Conservation (phyloP, 2,888 invertebrate species). For the Leucozona laternaria region DNA sequence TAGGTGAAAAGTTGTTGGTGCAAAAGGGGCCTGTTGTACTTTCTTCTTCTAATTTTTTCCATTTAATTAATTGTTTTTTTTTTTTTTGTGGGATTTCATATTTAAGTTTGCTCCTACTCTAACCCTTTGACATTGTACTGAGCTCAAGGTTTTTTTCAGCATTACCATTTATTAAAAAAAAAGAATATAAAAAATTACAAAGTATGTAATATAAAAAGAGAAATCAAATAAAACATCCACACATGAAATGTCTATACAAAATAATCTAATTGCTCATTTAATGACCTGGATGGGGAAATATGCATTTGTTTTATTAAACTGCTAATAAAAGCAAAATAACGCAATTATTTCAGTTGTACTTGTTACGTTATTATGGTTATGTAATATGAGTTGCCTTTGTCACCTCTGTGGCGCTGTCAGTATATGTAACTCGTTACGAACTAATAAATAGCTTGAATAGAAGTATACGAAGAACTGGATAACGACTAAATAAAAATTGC, state of each 20-base stretch:
- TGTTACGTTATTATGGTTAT: not conserved
- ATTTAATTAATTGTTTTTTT: too few species aligned
- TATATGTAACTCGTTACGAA: constrained; percentile 6
- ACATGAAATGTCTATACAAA: not conserved
- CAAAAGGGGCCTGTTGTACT: too few species aligned
- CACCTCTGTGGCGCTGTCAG: not conserved
- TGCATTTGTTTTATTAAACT: constrained; percentile 29
- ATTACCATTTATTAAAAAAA: not conserved
- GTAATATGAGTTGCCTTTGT: constrained; percentile 12
- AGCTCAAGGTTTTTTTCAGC: not conserved
- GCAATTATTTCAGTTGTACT: constrained; percentile 9
- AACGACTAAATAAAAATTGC: not conserved
- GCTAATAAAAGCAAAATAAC: constrained; percentile 28
- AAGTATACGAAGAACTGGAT: too few species aligned
- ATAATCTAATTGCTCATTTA: constrained; percentile 26
- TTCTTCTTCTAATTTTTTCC: too few species aligned
- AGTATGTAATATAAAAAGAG: not conserved
- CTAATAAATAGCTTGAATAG: constrained; percentile 3
- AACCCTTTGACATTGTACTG: not conserved
- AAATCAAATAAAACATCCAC: not conserved
- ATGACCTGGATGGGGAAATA: constrained; percentile 43
- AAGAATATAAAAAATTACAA: not conserved
- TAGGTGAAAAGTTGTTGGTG: too few species aligned
- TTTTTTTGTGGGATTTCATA: too few species aligned
- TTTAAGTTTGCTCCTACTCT: not conserved